Evolutionary conservation across 2,113 vertebrate genomes (phyloP).

Genomic region (Forbesichthys papilliferus): DNA sequence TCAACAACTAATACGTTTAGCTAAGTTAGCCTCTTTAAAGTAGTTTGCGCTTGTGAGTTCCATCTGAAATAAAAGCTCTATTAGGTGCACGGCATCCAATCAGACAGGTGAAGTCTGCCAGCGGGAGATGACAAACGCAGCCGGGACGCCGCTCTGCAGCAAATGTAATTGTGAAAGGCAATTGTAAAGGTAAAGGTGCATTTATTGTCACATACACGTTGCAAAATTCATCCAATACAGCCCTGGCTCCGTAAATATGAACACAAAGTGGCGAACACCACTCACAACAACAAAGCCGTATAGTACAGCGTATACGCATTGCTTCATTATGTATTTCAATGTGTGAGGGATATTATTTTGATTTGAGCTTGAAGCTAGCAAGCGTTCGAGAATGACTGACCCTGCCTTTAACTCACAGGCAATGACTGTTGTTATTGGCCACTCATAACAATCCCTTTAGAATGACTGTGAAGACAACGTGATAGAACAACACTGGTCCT

Average conservation of each 20-base stretch:
- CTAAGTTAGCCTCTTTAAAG: too few species aligned
- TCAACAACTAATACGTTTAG: too few species aligned
- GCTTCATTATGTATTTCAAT: too few species aligned
- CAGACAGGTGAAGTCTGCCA: background rate
- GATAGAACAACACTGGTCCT: slow-evolving; percentile 17
- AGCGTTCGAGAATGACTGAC: too few species aligned
- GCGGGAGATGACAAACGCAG: background rate
- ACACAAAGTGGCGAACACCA: too few species aligned
- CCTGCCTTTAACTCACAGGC: background rate
- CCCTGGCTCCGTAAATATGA: too few species aligned
- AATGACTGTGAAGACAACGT: background rate
- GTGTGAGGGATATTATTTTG: background rate
- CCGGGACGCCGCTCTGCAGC: slow-evolving; percentile 32
- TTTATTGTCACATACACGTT: too few species aligned
- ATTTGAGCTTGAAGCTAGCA: background rate
- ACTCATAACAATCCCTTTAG: slow-evolving; percentile 5
- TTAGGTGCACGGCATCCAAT: slow-evolving; percentile 5
- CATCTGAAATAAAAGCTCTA: background rate
- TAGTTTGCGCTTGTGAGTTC: background rate
- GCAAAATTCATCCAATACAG: too few species aligned
- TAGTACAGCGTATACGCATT: background rate
- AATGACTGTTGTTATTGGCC: slow-evolving; percentile 17
- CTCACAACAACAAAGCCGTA: too few species aligned
- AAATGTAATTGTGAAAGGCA: slow-evolving; percentile 28
- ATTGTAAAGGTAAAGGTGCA: background rate